A percentile compares a stretch with the other conserved stretches of the same genome.
These are phyloP conservation scores for Pelosia muscerda DNA, from an alignment of 2,888 invertebrate genomes.

Conservation along the genomic window DNA sequence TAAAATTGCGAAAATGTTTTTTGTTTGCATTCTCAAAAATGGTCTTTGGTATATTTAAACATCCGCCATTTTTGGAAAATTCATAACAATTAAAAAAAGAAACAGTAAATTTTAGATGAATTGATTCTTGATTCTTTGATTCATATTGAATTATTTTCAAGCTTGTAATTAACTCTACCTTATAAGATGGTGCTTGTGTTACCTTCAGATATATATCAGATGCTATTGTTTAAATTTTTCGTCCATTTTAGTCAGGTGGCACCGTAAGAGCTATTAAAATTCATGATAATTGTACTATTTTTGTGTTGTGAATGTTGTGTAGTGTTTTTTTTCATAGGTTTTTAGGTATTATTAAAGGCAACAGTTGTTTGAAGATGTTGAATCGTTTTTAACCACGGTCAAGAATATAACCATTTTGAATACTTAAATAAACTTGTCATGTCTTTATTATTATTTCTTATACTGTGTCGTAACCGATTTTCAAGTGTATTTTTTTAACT, in stretches of 20 bases:
- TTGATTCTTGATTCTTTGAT: too few species aligned
- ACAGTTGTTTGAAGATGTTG: not conserved
- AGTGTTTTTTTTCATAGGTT: conserved; percentile 8
- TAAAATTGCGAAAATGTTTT: too few species aligned
- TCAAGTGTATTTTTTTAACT: too few species aligned
- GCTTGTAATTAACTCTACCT: too few species aligned
- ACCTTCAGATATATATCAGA: not conserved
- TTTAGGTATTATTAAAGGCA: not conserved
- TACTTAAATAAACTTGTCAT: not conserved
- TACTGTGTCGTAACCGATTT: too few species aligned
- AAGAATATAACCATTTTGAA: not conserved
- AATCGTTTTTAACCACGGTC: not conserved
- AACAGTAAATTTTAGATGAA: too few species aligned
- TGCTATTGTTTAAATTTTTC: conserved; percentile 2
- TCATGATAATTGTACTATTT: not conserved
- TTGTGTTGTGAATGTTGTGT: conserved; percentile 9
- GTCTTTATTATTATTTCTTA: not conserved
- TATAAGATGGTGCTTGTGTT: too few species aligned
- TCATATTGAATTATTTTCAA: too few species aligned
- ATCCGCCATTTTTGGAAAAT: too few species aligned
- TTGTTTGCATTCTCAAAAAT: too few species aligned
- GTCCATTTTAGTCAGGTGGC: conserved; percentile 7
- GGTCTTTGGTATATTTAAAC: too few species aligned
- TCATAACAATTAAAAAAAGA: too few species aligned
- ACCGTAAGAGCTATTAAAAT: conserved; percentile 14